Evolutionary conservation across 2,113 vertebrate species (phyloP).

Genomic region (Datnioides undecimradiatus): DNA sequence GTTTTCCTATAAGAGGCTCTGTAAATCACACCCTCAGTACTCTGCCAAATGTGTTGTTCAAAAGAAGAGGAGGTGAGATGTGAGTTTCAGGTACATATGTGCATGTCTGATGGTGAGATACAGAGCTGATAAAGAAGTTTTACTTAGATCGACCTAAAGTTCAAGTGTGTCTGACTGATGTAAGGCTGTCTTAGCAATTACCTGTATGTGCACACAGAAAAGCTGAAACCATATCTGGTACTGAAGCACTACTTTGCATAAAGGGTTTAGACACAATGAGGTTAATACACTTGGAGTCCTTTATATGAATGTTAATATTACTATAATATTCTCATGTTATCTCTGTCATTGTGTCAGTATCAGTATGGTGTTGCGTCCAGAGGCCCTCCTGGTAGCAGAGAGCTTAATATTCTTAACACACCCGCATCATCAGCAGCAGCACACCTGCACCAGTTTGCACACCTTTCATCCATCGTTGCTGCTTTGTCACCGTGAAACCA

Average conservation of each 20-base stretch:
- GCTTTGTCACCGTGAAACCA: background rate
- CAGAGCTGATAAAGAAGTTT: no score
- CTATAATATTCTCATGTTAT: background rate
- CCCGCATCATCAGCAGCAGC: background rate
- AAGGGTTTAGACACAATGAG: no score
- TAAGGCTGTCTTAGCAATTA: no score
- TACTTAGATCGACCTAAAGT: no score
- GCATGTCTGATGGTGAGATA: no score
- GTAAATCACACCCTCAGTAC: background rate
- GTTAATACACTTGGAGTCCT: background rate
- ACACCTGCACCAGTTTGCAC: background rate
- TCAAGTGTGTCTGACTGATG: no score
- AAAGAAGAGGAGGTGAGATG: background rate
- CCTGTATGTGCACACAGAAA: no score
- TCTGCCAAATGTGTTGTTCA: background rate
- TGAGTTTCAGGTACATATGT: no score
- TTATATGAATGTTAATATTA: background rate
- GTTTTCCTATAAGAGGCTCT: constrained; percentile 2
- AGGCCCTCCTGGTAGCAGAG: background rate
- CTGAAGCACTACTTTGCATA: background rate
- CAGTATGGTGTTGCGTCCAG: background rate
- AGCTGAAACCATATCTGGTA: no score
- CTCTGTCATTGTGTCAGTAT: background rate
- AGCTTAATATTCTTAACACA: background rate
- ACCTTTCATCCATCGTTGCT: background rate